phyloP scores from a whole-genome alignment of 2,797 vertebrate genomes.

The Galagoides demidoff region DNA sequence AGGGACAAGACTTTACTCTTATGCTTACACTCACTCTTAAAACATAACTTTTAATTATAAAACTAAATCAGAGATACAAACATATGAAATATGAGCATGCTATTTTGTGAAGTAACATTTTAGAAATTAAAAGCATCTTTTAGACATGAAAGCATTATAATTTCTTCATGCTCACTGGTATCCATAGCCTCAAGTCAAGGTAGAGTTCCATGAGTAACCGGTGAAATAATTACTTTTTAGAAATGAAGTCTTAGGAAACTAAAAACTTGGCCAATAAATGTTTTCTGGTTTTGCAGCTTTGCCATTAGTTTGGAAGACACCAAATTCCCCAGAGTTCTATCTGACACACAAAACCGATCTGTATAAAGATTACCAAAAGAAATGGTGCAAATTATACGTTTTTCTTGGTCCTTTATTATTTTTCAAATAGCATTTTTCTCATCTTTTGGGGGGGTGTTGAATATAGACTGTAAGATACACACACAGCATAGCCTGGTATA shows the following conservation, averaged over 20 bases:
- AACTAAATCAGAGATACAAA: background rate
- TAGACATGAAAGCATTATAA: background rate
- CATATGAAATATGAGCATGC: background rate
- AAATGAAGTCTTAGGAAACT: background rate
- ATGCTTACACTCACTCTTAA: background rate
- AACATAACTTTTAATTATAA: background rate
- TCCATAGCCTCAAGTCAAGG: background rate
- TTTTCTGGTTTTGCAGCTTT: background rate
- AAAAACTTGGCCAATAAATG: background rate
- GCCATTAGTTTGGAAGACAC: background rate
- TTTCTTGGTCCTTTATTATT: background rate
- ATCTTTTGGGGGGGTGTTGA: rapidly evolving
- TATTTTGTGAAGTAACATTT: background rate
- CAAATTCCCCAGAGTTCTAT: background rate
- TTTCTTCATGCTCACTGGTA: background rate
- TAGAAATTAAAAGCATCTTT: background rate
- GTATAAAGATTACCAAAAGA: background rate
- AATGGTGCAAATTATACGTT: background rate
- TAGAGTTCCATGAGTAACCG: background rate
- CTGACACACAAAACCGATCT: background rate
- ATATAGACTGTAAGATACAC: background rate
- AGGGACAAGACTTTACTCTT: background rate
- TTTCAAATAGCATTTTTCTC: background rate
- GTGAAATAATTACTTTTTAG: background rate
- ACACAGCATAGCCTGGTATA: background rate